Evolutionary conservation across 2,888 invertebrate genomes (phyloP).

Genomic region (Melanostoma scalare): DNA sequence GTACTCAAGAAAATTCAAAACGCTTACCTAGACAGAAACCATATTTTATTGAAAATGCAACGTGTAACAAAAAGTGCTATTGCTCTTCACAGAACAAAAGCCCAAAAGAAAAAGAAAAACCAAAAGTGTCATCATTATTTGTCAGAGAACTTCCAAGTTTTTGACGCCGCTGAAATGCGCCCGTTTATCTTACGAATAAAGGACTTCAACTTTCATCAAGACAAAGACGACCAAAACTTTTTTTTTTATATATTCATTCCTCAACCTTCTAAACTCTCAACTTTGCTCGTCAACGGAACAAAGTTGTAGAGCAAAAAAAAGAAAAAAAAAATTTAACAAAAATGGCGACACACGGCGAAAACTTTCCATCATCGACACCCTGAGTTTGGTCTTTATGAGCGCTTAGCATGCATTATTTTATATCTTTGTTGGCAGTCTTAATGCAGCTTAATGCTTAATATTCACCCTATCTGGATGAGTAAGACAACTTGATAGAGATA

Average conservation of each 20-base stretch:
- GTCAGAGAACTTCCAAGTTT: slow-evolving; percentile 57
- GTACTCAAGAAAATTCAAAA: no score
- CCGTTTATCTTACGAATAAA: slow-evolving; percentile 60
- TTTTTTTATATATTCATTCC: slow-evolving; percentile 6
- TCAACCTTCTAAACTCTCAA: neutral
- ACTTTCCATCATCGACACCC: slow-evolving; percentile 53
- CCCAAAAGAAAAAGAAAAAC: slow-evolving; percentile 12
- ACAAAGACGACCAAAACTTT: slow-evolving; percentile 57
- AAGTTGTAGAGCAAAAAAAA: slow-evolving; percentile 17
- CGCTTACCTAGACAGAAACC: neutral
- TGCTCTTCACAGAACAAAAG: slow-evolving; percentile 25
- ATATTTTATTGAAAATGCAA: neutral
- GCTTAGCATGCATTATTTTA: slow-evolving; percentile 66
- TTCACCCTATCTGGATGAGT: slow-evolving; percentile 60
- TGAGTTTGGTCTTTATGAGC: slow-evolving; percentile 59
- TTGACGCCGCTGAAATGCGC: slow-evolving; percentile 55
- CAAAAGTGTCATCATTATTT: slow-evolving; percentile 60
- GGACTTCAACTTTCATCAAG: slow-evolving; percentile 38
- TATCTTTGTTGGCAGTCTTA: slow-evolving; percentile 66
- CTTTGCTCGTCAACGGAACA: slow-evolving; percentile 36
- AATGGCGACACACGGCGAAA: slow-evolving; percentile 33
- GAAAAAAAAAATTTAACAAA: no score
- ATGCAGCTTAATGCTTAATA: slow-evolving; percentile 68
- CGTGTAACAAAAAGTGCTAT: slow-evolving; percentile 15
- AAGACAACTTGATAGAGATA: slow-evolving; percentile 51